Evolutionary conservation across 37 sponge, comb jelly and placozoan species (phyloP).

Genomic region (Hormiphora californensis): DNA sequence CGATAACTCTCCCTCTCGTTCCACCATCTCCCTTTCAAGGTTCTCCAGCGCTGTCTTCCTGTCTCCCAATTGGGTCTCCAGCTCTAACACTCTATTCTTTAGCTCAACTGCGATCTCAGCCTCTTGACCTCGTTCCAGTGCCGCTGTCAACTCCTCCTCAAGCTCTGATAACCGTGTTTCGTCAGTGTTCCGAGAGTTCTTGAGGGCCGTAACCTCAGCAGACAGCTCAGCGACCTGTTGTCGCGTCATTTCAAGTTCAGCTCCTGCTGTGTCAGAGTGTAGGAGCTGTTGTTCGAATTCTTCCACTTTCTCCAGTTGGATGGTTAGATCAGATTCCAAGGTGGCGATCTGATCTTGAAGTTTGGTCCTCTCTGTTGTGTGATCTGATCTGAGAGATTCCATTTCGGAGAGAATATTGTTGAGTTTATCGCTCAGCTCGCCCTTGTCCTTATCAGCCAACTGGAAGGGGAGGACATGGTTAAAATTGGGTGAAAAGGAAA

Average conservation of each 20-base stretch:
- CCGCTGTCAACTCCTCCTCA: background rate
- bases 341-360: conserved; percentile 14
- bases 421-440: background rate
- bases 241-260: conserved; percentile 4
- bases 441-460: background rate
- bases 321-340: conserved; percentile 5
- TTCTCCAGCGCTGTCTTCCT: background rate
- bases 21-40: too few species aligned
- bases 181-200: background rate
- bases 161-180: background rate
- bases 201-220: background rate
- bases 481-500: too few species aligned
- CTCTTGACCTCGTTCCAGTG: background rate
- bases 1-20: background rate
- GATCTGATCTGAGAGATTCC: background rate
- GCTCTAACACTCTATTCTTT: background rate
- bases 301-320: background rate
- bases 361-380: background rate
- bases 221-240: background rate
- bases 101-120: background rate
- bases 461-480: too few species aligned
- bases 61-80: conserved; percentile 8
- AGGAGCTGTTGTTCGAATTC: background rate
- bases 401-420: background rate
- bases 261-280: background rate